These are phyloP conservation scores for Chelmon rostratus DNA, from an alignment of 2,797 vertebrate genomes.

Conservation along the genomic window DNA sequence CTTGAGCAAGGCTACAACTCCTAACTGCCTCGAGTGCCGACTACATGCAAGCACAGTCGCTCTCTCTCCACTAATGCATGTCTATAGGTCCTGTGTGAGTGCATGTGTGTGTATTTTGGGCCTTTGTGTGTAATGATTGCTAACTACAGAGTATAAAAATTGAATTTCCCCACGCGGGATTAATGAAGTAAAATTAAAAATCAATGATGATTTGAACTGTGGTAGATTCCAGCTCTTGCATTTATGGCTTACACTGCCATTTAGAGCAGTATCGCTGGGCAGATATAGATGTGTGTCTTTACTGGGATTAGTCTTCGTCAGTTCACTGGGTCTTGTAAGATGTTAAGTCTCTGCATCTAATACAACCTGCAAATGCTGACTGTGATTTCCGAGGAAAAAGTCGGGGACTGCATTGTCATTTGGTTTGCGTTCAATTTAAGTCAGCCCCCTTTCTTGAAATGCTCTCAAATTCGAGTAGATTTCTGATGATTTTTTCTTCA, in stretches of 20 bases:
- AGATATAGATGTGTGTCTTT: slow-evolving; percentile 42
- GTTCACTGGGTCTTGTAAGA: slow-evolving; percentile 1
- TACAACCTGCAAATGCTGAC: neutral
- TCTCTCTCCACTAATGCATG: too few relatives aligned
- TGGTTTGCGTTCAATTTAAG: neutral
- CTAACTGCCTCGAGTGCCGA: too few relatives aligned
- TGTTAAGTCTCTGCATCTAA: slow-evolving; percentile 2
- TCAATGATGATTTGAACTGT: slow-evolving; percentile 27
- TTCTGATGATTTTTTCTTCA: neutral
- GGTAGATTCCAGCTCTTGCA: slow-evolving; percentile 25
- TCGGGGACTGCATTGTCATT: neutral
- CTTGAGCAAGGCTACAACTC: too few relatives aligned
- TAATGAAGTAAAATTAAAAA: too few relatives aligned
- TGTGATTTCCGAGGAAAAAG: slow-evolving; percentile 1
- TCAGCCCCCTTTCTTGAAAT: neutral
- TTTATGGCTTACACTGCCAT: slow-evolving; percentile 44
- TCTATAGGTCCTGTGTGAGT: neutral
- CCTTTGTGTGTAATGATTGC: neutral
- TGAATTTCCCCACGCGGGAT: too few relatives aligned
- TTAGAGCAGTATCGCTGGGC: slow-evolving; percentile 43
- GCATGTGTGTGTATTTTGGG: neutral
- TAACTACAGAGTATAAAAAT: too few relatives aligned
- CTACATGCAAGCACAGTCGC: too few relatives aligned
- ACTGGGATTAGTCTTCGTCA: slow-evolving; percentile 18
- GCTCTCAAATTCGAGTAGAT: neutral